Conservation (phyloP, 2,113 vertebrate genomes). For the Anseranas semipalmata region DNA sequence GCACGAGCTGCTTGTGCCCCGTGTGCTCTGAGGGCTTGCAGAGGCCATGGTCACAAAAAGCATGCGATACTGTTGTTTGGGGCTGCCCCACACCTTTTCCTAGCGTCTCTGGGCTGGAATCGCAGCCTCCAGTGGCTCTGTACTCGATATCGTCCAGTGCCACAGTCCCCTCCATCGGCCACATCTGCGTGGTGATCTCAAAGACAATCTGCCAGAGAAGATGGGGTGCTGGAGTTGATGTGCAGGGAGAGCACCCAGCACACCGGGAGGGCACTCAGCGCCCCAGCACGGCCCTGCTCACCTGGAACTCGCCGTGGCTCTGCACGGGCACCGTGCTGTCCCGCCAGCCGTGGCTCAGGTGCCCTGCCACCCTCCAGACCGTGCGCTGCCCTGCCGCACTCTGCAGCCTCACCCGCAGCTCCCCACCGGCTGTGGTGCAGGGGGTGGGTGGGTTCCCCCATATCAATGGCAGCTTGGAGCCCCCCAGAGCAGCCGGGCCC, state of each 20-base stretch:
- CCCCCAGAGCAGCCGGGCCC: accelerated
- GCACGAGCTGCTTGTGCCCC: too few species aligned
- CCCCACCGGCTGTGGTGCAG: conserved; percentile 47
- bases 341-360: conserved; percentile 57
- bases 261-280: accelerated
- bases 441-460: accelerated
- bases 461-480: accelerated
- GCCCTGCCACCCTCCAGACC: conserved; percentile 22
- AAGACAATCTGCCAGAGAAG: conserved; percentile 64
- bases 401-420: conserved; percentile 62
- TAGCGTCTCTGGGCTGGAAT: background rate
- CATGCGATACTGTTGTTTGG: background rate
- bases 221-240: background rate
- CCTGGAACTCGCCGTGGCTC: conserved; percentile 72
- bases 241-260: background rate
- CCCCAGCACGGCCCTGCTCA: background rate
- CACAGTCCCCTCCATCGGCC: conserved; percentile 61
- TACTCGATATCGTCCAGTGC: conserved; percentile 75
- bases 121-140: background rate
- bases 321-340: background rate
- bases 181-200: conserved; percentile 51
- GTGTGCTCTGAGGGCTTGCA: background rate
- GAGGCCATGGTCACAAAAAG: background rate
- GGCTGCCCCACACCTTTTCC: background rate
- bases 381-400: background rate